Conservation (phyloP, 2,888 invertebrate species). For the Habrosyne pyritoides region DNA sequence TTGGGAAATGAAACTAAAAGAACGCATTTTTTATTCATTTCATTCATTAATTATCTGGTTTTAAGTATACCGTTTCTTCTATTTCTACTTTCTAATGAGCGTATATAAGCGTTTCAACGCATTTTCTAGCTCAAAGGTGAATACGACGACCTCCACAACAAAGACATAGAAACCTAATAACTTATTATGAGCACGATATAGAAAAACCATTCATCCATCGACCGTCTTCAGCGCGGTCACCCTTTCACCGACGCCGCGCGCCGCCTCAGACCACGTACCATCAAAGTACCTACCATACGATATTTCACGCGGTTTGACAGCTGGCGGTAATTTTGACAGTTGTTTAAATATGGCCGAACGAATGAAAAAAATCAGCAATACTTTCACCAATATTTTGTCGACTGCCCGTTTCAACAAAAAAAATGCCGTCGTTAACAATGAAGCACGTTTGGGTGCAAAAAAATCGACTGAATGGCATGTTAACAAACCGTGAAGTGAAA, state of each 20-base stretch:
- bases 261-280: constrained; percentile 13
- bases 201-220: constrained; percentile 34
- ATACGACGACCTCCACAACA: constrained; percentile 44
- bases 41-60: neutral
- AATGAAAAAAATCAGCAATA: constrained; percentile 49
- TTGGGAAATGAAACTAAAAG: too few species aligned
- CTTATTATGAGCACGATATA: constrained; percentile 25
- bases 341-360: constrained; percentile 45
- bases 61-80: neutral
- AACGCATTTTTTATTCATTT: too few species aligned
- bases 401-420: constrained; percentile 46
- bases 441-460: constrained; percentile 60
- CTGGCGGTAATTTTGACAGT: constrained; percentile 51
- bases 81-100: constrained; percentile 52
- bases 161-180: constrained; percentile 47
- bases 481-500: constrained; percentile 62
- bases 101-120: constrained; percentile 26
- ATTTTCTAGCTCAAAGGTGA: constrained; percentile 65
- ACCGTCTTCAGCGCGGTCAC: constrained; percentile 12
- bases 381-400: constrained; percentile 66
- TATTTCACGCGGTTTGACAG: constrained; percentile 42
- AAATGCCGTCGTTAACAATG: constrained; percentile 45
- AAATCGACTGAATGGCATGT: constrained; percentile 46
- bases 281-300: constrained; percentile 18
- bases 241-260: constrained; percentile 19